These are phyloP conservation scores for Spinus olivaceus DNA, from an alignment of 2,797 vertebrate genomes.

Conservation along the genomic window DNA sequence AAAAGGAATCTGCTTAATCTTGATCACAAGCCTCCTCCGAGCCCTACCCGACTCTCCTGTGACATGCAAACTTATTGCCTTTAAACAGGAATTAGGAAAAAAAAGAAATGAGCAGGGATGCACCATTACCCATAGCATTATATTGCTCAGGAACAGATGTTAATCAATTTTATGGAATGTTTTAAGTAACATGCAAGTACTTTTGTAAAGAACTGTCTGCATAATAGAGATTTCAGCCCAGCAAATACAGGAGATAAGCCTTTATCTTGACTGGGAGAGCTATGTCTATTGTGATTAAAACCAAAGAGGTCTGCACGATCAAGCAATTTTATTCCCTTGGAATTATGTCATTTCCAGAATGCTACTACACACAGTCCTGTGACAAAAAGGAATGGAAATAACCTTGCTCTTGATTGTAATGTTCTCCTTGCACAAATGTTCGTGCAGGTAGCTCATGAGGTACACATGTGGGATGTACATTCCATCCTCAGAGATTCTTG, in stretches of 20 bases:
- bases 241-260: conserved; percentile 19
- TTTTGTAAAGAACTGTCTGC: not conserved
- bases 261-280: not conserved
- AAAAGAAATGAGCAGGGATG: not conserved
- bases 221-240: conserved; percentile 20
- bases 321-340: conserved; percentile 1
- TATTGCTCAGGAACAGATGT: conserved; percentile 13
- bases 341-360: not conserved
- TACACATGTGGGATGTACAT: not conserved
- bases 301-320: not conserved
- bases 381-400: not conserved
- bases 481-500: not conserved
- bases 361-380: not conserved
- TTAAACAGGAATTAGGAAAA: conserved; percentile 15
- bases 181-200: conserved; percentile 52
- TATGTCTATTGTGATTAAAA: conserved; percentile 17
- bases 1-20: conserved; percentile 62
- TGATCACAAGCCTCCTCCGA: conserved; percentile 7
- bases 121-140: conserved; percentile 27
- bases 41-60: not conserved
- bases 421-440: not conserved
- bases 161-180: conserved; percentile 54
- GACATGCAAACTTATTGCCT: conserved; percentile 51
- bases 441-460: not conserved
- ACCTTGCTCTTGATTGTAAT: not conserved